Evolutionary conservation across 2,113 vertebrate genomes (phyloP), one percentile per base, ranked within the genome.

Genomic region (Hippolais icterina): DNA sequence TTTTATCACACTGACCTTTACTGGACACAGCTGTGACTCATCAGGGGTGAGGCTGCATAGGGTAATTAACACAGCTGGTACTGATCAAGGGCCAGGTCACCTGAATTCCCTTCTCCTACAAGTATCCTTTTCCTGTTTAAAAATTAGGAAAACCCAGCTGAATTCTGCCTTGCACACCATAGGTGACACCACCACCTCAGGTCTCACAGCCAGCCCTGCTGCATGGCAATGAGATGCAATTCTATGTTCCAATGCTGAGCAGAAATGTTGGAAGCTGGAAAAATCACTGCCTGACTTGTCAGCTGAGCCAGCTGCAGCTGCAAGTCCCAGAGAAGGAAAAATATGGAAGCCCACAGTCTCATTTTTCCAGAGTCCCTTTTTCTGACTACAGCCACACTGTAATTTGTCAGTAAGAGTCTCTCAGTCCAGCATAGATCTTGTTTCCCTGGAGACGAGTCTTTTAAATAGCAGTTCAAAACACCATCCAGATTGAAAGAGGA

Each of bases 401-500:
- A 63, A 89, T 96, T 94, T 94, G 90, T 94, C 94, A 94, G 76
- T 93, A 85, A 89, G 81, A 84, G 56, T 87, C 90, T 89, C 81
- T 95, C 25, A 0, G 93, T 91, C 88, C 76, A 68, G 88, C 85
- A 72, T 9, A 84, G 83, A 88, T 94, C 53, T 94, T 18, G 95
- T 97, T 95, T 96, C 95, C 96, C 83, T 87, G 95, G 96, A 97
- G 94, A 97, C 41, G 0, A 92, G 64, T 72, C 91, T 97, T 83
- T 95, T 80, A 97, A 97, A 96, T 89, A 95, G 89, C 70, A 90
- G 87, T 56, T 93, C 74, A 63, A 92, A 96, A 92, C 90, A 95
- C 60, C 94, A 95, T 93, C 91, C 78, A 92, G 80, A 95, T 8
- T 95, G 93, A 89, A 81, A 96, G 49, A 78, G 57, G 46, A 95